These are phyloP conservation scores for Brachypteracias leptosomus DNA, from an alignment of 2,113 vertebrate species.

Conservation along the genomic window DNA sequence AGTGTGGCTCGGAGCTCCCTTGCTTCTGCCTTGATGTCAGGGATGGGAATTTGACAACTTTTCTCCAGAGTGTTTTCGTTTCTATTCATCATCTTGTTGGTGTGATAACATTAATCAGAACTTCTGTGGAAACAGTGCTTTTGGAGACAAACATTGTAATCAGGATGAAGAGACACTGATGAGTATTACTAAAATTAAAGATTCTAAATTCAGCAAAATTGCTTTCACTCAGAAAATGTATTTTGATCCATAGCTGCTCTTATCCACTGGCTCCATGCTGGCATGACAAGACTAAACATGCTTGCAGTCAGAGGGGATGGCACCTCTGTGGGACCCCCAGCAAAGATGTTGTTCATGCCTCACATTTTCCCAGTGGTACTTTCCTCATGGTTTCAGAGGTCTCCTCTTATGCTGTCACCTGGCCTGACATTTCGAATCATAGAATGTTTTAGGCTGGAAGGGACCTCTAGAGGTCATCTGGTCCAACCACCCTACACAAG, in stretches of 20 bases:
- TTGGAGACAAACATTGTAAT: constrained; percentile 51
- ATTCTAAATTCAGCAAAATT: constrained; percentile 43
- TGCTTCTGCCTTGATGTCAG: background rate
- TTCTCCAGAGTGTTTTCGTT: constrained; percentile 27
- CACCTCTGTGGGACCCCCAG: background rate
- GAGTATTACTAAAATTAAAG: constrained; percentile 48
- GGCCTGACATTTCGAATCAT: background rate
- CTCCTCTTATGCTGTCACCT: background rate
- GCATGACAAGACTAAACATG: background rate
- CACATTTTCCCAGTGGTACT: background rate
- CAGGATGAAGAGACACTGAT: constrained; percentile 60
- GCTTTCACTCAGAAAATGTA: background rate
- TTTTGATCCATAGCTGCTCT: background rate
- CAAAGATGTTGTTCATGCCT: background rate
- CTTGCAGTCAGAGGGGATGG: background rate
- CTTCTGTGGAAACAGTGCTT: constrained; percentile 56
- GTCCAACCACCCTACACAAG: too few species aligned
- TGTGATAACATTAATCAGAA: constrained; percentile 61
- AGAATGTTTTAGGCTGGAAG: too few species aligned
- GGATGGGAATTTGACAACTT: constrained; percentile 26
- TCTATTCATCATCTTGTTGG: constrained; percentile 43
- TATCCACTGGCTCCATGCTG: background rate
- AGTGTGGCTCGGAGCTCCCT: background rate
- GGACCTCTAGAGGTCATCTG: too few species aligned
- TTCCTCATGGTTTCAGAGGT: background rate